phyloP scores from a whole-genome alignment of 2,113 vertebrate genomes.

The Oreochromis aureus region DNA sequence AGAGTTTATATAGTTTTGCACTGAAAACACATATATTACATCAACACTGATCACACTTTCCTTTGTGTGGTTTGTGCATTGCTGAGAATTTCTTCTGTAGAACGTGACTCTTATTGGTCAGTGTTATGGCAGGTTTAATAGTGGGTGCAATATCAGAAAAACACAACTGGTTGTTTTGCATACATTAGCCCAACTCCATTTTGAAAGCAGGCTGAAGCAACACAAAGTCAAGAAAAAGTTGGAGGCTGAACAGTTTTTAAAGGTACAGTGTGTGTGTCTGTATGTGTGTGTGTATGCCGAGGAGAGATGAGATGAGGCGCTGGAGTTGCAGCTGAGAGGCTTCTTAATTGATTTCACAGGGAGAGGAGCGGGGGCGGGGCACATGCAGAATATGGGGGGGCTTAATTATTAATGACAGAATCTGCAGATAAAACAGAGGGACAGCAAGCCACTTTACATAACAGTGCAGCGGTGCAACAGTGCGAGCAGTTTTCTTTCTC shows the following conservation, averaged over 20 bases:
- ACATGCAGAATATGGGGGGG: slow-evolving; percentile 61
- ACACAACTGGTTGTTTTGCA: background rate
- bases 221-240: slow-evolving; percentile 32
- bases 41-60: background rate
- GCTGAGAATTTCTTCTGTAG: background rate
- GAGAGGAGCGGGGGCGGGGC: slow-evolving; percentile 66
- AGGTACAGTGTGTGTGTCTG: slow-evolving; percentile 24
- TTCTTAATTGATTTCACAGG: slow-evolving; percentile 80
- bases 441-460: slow-evolving; percentile 71
- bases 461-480: slow-evolving; percentile 64
- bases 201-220: slow-evolving; percentile 7
- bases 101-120: background rate
- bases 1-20: background rate
- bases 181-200: slow-evolving; percentile 1
- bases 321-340: slow-evolving; percentile 65
- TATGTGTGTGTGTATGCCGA: background rate
- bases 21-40: background rate
- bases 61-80: background rate
- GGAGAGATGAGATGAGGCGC: slow-evolving; percentile 42
- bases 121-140: background rate
- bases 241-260: slow-evolving; percentile 18
- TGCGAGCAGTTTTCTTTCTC: slow-evolving; percentile 37
- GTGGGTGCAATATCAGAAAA: background rate
- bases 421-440: slow-evolving; percentile 72
- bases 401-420: slow-evolving; percentile 77